phyloP scores from a whole-genome alignment of 2,113 vertebrate genomes.

The Pseudolaguvia tuberculata region DNA sequence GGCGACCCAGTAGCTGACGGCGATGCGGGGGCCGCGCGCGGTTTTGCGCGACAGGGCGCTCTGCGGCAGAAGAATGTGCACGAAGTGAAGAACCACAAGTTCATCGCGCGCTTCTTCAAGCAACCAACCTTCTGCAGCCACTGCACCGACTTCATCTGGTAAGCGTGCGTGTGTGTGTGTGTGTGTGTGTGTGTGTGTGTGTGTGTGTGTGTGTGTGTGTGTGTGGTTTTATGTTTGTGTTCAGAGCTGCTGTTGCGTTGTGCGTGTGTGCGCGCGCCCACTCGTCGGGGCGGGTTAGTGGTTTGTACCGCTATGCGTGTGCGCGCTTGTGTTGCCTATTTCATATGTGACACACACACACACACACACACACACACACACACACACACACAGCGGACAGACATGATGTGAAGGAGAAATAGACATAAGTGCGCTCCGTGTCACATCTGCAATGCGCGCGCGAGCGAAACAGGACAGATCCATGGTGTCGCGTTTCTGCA shows the following conservation, averaged over 20 bases:
- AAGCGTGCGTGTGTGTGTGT: constrained; percentile 50
- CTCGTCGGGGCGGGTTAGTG: neutral
- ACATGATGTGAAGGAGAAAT: neutral
- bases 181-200: neutral
- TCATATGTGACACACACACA: neutral
- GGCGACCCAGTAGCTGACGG: constrained; percentile 61
- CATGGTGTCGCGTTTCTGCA: constrained; percentile 10
- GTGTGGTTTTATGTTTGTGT: too few species aligned
- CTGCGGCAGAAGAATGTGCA: constrained; percentile 82
- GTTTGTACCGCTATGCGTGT: neutral
- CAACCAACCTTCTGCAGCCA: constrained; percentile 91
- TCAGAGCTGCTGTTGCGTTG: too few species aligned
- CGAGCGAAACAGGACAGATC: constrained; percentile 10
- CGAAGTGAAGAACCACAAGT: constrained; percentile 86
- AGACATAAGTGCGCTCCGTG: constrained; percentile 1
- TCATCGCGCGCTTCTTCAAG: constrained; percentile 90
- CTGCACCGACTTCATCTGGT: constrained; percentile 91
- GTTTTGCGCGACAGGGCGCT: constrained; percentile 85
- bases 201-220: neutral
- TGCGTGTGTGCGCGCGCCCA: too few species aligned
- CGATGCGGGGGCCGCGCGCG: constrained; percentile 73
- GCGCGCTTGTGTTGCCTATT: neutral
- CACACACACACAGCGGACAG: neutral
- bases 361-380: neutral
- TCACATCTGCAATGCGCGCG: constrained; percentile 21